Evolutionary conservation across 2,797 vertebrate species (phyloP).

Genomic region (Lophius americanus): DNA sequence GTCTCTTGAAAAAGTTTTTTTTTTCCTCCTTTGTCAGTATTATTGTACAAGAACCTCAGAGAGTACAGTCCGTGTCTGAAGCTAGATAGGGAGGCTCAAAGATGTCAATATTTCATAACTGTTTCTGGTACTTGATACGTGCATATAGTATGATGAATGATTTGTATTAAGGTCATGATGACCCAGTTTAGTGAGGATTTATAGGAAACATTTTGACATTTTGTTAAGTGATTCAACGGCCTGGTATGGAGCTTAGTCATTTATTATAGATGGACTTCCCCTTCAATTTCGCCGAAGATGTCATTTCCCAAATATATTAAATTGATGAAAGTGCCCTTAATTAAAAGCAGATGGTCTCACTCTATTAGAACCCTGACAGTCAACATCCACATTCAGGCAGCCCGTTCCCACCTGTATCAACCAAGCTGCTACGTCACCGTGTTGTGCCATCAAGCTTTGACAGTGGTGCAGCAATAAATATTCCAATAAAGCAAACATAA

Average conservation of each 20-base stretch:
- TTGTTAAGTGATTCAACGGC: constrained; percentile 9
- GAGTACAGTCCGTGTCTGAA: too few relatives aligned
- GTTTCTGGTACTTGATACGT: neutral
- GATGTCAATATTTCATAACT: constrained; percentile 18
- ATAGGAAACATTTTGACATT: constrained; percentile 1
- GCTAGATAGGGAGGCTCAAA: constrained; percentile 1
- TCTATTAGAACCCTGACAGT: constrained; percentile 9
- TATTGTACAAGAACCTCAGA: too few relatives aligned
- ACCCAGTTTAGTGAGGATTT: neutral
- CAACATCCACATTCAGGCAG: neutral
- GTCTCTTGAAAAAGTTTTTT: too few relatives aligned
- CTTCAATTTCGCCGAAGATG: neutral
- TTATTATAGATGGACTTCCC: neutral
- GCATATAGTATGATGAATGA: constrained; percentile 3
- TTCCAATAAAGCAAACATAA: too few relatives aligned
- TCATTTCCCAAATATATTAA: neutral
- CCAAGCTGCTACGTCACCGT: too few relatives aligned
- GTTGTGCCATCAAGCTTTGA: too few relatives aligned
- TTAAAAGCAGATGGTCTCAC: constrained; percentile 15
- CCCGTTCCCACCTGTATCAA: too few relatives aligned
- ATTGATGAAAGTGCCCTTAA: constrained; percentile 1
- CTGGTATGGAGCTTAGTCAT: neutral
- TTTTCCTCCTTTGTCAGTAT: too few relatives aligned
- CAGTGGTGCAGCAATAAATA: too few relatives aligned
- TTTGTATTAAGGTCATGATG: constrained; percentile 4